phyloP scores from a whole-genome alignment of 2,113 vertebrate genomes.

The Halichoerus grypus region DNA sequence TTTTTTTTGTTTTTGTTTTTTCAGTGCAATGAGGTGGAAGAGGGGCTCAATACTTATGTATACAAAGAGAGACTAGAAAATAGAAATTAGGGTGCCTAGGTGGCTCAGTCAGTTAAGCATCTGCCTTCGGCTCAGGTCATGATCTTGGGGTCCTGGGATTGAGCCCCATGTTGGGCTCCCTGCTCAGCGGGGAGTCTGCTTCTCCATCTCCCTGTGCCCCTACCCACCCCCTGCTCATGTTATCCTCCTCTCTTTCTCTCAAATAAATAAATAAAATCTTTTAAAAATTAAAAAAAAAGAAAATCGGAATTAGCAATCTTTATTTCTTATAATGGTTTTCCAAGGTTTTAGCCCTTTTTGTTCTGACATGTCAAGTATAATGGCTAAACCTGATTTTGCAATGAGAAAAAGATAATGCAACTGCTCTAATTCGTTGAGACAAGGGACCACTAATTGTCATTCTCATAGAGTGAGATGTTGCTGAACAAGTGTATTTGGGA shows the following conservation, averaged over 20 bases:
- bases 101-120: not conserved
- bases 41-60: not conserved
- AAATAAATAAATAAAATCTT: too few relatives aligned
- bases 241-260: too few relatives aligned
- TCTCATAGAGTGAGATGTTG: not conserved
- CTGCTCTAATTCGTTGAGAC: not conserved
- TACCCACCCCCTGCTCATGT: too few relatives aligned
- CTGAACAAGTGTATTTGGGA: not conserved
- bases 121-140: not conserved
- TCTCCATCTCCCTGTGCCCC: too few relatives aligned
- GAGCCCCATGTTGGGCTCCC: too few relatives aligned
- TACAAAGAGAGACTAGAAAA: not conserved
- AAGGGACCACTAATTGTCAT: not conserved
- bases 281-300: not conserved
- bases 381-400: not conserved
- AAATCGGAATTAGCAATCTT: not conserved
- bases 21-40: not conserved
- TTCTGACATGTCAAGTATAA: conserved; percentile 19
- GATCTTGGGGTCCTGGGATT: too few relatives aligned
- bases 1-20: not conserved
- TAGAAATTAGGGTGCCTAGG: not conserved
- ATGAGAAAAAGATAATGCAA: not conserved
- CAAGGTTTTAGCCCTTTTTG: not conserved
- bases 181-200: too few relatives aligned
- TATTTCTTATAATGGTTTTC: not conserved